These are phyloP conservation scores for Vanessa tameamea DNA, from an alignment of 1,140 invertebrate species.

Conservation along the genomic window DNA sequence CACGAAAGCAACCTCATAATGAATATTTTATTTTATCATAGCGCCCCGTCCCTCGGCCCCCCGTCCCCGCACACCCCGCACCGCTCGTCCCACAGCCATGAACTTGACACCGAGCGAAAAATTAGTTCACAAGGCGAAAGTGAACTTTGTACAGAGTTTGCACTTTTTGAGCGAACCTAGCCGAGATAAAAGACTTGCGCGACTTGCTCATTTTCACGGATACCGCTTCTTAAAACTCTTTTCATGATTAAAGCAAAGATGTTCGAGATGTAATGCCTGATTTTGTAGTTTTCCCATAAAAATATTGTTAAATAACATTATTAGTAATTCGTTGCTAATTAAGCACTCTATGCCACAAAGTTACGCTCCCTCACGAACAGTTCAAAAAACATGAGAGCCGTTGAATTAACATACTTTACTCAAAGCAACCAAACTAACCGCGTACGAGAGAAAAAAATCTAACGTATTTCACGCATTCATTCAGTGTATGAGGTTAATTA, in stretches of 20 bases:
- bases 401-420: constrained; percentile 78
- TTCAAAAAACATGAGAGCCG: constrained; percentile 68
- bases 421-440: constrained; percentile 77
- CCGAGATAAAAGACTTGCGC: constrained; percentile 73
- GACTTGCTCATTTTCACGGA: constrained; percentile 37
- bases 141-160: constrained; percentile 79
- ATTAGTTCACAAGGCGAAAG: constrained; percentile 80
- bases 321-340: constrained; percentile 64
- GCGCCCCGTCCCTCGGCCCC: constrained; percentile 44
- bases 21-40: constrained; percentile 80
- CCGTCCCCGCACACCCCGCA: constrained; percentile 37
- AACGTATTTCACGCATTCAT: constrained; percentile 77
- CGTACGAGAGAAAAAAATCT: constrained; percentile 67
- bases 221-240: constrained; percentile 5
- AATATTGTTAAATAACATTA: constrained; percentile 45
- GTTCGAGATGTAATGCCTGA: constrained; percentile 1
- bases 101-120: constrained; percentile 79
- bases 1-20: no score
- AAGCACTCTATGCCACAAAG: constrained; percentile 57
- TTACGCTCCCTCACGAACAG: constrained; percentile 53
- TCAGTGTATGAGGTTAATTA: constrained; percentile 77
- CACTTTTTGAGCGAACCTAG: constrained; percentile 74
- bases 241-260: neutral
- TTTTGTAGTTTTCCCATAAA: constrained; percentile 24
- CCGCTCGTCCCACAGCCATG: constrained; percentile 58